These are phyloP conservation scores for Magallana angulata DNA, from an alignment of 1,140 invertebrate genomes.

Conservation along the genomic window DNA sequence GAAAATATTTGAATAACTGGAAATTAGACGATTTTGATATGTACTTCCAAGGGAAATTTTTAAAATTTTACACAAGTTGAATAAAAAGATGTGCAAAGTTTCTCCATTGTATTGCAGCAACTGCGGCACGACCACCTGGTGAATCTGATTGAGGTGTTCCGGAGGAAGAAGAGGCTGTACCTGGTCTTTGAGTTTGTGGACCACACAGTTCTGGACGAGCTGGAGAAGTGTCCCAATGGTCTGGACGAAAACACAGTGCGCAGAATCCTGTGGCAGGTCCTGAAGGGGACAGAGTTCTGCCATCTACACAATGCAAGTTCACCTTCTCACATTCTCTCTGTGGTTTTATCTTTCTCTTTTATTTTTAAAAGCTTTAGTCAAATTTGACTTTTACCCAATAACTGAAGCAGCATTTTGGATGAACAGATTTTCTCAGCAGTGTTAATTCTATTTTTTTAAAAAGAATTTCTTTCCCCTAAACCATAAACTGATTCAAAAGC, in stretches of 20 bases:
- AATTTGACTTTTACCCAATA: too few species aligned
- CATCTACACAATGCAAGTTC: constrained; percentile 89
- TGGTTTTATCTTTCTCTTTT: constrained; percentile 4
- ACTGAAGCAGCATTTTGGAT: too few species aligned
- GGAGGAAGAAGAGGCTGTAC: constrained; percentile 89
- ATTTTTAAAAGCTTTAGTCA: too few species aligned
- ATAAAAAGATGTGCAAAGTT: background rate
- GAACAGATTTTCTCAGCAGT: too few species aligned
- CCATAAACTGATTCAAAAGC: too few species aligned
- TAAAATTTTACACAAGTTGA: too few species aligned
- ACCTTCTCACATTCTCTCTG: background rate
- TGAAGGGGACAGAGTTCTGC: constrained; percentile 91
- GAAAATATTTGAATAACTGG: too few species aligned
- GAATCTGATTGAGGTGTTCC: constrained; percentile 93
- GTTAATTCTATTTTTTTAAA: too few species aligned
- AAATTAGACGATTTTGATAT: too few species aligned
- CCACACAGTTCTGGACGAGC: constrained; percentile 90
- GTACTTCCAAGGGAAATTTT: too few species aligned
- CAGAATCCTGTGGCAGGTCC: constrained; percentile 89
- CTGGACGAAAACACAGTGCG: constrained; percentile 87
- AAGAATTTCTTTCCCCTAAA: too few species aligned
- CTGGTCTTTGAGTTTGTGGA: constrained; percentile 94
- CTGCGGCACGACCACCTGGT: constrained; percentile 93
- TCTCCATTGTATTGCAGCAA: constrained; percentile 83
- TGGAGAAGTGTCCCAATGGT: constrained; percentile 86